phyloP scores from a whole-genome alignment of 2,797 vertebrate genomes.

The Squalus acanthias region DNA sequence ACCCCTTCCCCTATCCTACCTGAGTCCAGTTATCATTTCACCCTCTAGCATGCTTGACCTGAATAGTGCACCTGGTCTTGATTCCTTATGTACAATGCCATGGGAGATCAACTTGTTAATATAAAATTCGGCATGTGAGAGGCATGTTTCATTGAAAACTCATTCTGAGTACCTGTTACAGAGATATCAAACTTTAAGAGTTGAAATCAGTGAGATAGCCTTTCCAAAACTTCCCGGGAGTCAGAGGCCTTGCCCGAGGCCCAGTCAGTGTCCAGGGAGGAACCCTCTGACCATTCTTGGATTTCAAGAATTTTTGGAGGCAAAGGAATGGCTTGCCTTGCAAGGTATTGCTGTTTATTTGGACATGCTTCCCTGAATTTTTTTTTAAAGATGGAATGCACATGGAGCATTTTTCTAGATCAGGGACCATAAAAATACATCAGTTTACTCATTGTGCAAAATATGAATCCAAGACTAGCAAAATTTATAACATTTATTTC shows the following conservation, averaged over 20 bases:
- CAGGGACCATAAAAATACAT: no score
- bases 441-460: neutral
- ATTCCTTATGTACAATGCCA: neutral
- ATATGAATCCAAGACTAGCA: neutral
- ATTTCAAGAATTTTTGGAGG: neutral
- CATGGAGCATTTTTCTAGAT: no score
- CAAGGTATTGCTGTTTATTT: no score
- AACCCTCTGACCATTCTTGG: neutral
- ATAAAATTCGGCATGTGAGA: neutral
- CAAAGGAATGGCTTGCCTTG: neutral
- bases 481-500: neutral
- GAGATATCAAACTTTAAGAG: neutral
- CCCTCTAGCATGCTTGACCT: neutral
- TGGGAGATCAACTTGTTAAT: neutral
- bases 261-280: neutral
- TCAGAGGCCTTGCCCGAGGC: neutral
- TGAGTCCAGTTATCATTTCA: neutral
- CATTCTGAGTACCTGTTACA: neutral
- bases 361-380: neutral
- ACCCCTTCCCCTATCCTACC: neutral
- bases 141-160: neutral
- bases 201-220: neutral
- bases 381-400: neutral
- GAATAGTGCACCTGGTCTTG: no score
- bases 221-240: neutral